Conservation (phyloP, 2,113 vertebrate genomes). For the Bujurquina vittata region DNA sequence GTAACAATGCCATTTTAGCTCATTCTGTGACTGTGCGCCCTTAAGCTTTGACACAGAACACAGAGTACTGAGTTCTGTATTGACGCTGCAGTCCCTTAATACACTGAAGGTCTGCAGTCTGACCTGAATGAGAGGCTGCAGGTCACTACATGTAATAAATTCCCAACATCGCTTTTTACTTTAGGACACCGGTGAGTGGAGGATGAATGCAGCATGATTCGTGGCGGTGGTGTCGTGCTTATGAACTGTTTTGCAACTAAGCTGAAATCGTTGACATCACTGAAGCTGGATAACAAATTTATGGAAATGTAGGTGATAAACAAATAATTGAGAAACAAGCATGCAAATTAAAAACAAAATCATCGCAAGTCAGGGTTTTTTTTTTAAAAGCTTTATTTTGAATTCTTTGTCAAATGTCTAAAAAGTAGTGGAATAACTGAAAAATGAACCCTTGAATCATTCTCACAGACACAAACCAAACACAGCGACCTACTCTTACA, state of each 20-base stretch:
- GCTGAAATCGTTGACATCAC: background rate
- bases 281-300: background rate
- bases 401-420: constrained; percentile 22
- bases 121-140: background rate
- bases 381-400: constrained; percentile 46
- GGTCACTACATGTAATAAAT: background rate
- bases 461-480: constrained; percentile 17
- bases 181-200: background rate
- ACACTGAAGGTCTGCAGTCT: background rate
- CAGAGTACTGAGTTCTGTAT: too few relatives aligned
- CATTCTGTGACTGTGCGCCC: background rate
- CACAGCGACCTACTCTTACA: constrained; percentile 36
- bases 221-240: background rate
- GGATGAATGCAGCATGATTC: background rate
- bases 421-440: constrained; percentile 42
- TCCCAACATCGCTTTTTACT: constrained; percentile 29
- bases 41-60: background rate
- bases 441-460: constrained; percentile 2
- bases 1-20: background rate
- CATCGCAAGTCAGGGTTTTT: background rate
- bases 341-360: constrained; percentile 5
- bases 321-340: background rate
- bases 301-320: background rate
- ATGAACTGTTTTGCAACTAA: background rate
- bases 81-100: background rate